phyloP scores from a whole-genome alignment of 2,888 invertebrate genomes.

The Tetragonisca angustula region DNA sequence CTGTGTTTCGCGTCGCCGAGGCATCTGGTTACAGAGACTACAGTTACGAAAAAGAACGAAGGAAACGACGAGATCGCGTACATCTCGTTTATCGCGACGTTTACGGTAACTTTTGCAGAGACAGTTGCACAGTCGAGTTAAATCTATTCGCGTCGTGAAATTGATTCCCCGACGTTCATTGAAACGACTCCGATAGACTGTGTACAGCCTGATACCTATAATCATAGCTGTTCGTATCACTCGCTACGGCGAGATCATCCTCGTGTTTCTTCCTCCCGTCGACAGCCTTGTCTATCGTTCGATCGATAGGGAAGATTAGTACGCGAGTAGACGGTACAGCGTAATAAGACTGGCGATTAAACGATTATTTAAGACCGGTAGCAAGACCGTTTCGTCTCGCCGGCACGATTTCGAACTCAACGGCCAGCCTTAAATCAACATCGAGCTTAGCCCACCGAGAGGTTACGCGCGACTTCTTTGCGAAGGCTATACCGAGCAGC shows the following conservation, averaged over 20 bases:
- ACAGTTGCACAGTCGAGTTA: no score
- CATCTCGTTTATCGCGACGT: no score
- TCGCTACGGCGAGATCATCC: conserved; percentile 14
- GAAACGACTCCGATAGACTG: background rate
- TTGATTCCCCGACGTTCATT: conserved; percentile 8
- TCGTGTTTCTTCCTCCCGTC: conserved; percentile 1
- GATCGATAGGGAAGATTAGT: conserved; percentile 29
- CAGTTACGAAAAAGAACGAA: background rate
- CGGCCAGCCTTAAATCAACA: conserved; percentile 63
- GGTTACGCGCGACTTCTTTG: conserved; percentile 40
- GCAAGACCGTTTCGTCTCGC: conserved; percentile 63
- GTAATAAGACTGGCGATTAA: conserved; percentile 72
- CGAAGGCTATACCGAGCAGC: conserved; percentile 73
- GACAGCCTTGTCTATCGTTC: conserved; percentile 27
- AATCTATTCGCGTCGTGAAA: no score
- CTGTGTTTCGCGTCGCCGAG: no score
- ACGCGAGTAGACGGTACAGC: conserved; percentile 37
- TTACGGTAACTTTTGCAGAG: no score
- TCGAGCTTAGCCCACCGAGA: conserved; percentile 33
- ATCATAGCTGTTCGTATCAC: conserved; percentile 7
- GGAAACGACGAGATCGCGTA: no score
- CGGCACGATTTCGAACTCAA: conserved; percentile 14
- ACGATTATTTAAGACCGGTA: conserved; percentile 78
- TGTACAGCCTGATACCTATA: conserved; percentile 2
- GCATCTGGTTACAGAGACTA: background rate